Evolutionary conservation across 1,140 invertebrate species (phyloP), one percentile per base, ranked within the genome.

Genomic region (Drosophila gunungcola): DNA sequence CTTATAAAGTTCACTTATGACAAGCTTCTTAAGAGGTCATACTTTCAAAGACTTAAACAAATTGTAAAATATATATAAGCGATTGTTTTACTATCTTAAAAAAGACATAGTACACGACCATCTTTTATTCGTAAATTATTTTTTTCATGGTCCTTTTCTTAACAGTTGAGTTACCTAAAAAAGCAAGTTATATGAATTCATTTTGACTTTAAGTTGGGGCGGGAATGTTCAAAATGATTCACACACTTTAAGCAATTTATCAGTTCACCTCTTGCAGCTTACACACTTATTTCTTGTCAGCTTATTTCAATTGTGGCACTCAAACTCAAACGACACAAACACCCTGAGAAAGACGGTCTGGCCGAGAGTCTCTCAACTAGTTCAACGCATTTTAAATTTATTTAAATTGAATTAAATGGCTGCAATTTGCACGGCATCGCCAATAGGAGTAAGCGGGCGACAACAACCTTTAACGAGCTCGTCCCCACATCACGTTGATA

Each of bases 371-470:
- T 13, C 58, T 68, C 83, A 76, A 68, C 76, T 79, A 86, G 83
- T 88, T 83, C 79, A 73, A 62, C 65, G 75, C 83, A 88, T 86
- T 86, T 86, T 88, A 88, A 86, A 86, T 86, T 86, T 86, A 88
- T 86, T 86, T 86, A 88, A 86, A 86, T 86, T 86, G 83, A 86
- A 86, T 86, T 86, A 86, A 86, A 88, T 86, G 83, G 83, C 83
- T 88, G 79, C 83, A 86, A 86, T 88, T 86, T 86, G 65, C 64
- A 67, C 62, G 79, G 78, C 77, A 82, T 58, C 78, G 78, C 78
- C 76, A 70, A 75, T 68, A 63, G 55, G 72, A 73, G 49, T 52
- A 52, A 16, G 65, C 54, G 51, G 69, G 67, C 67, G 64, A 70
- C 64, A 70, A 68, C 64, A 68, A 68, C 64, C 64, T 68, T 68